Percentiles rank a stretch among this genome's conserved stretches.
Evolutionary conservation across 2,888 invertebrate genomes (phyloP).

Genomic region (Heteropelma amictum): DNA sequence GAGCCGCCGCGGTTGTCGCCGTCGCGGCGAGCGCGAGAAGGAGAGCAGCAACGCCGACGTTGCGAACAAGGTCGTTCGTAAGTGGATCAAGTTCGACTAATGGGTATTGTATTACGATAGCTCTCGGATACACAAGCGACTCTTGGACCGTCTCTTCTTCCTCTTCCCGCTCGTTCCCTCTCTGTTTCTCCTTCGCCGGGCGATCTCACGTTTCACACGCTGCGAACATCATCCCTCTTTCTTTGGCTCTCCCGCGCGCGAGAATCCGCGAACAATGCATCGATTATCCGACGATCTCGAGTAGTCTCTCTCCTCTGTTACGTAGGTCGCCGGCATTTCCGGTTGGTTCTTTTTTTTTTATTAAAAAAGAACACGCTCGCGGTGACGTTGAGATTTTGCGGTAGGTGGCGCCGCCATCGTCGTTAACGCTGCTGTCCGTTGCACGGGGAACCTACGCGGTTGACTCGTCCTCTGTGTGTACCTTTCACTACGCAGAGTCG

Average conservation of each 20-base stretch:
- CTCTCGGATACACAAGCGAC: conserved; percentile 31
- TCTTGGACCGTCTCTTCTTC: conserved; percentile 30
- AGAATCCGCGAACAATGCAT: conserved; percentile 29
- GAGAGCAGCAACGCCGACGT: conserved; percentile 52
- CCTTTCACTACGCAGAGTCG: conserved; percentile 34
- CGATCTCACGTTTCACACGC: conserved; percentile 37
- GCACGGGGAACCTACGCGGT: too few species aligned
- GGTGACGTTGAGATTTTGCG: too few species aligned
- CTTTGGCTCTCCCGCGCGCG: neutral
- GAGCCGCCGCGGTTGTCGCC: conserved; percentile 6
- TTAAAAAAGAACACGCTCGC: neutral
- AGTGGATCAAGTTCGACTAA: conserved; percentile 74
- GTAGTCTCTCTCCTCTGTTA: conserved; percentile 12
- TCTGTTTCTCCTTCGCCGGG: conserved; percentile 10
- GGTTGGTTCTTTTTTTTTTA: neutral
- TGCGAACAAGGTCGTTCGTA: conserved; percentile 74
- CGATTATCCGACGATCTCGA: conserved; percentile 22
- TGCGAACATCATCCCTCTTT: neutral
- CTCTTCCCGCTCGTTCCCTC: neutral
- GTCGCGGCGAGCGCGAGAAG: conserved; percentile 21
- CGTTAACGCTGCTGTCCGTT: too few species aligned
- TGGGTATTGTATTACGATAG: conserved; percentile 61
- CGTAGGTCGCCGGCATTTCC: neutral
- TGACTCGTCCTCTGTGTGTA: neutral
- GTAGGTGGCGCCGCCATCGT: too few species aligned